Conservation (phyloP, 2,797 vertebrate genomes). For the Etheostoma nigrum region DNA sequence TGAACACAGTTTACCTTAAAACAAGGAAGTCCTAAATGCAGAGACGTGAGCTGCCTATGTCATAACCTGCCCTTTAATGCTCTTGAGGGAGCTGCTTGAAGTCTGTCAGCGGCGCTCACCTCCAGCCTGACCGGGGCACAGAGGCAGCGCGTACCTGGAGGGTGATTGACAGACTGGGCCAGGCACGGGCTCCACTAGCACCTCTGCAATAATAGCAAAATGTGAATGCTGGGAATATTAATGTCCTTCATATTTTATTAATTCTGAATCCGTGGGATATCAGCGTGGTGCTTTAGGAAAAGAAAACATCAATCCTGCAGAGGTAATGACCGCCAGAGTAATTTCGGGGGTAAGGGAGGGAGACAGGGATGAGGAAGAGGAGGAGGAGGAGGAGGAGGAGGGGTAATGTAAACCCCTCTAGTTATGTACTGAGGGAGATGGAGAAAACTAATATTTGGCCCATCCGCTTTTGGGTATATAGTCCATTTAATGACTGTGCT, state of each 20-base stretch:
- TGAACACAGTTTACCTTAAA: slow-evolving; percentile 33
- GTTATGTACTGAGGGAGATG: slow-evolving; percentile 65
- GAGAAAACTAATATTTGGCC: slow-evolving; percentile 79
- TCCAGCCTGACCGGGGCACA: slow-evolving; percentile 67
- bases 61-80: slow-evolving; percentile 68
- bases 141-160: slow-evolving; percentile 56
- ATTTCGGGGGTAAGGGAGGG: slow-evolving; percentile 56
- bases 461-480: slow-evolving; percentile 53
- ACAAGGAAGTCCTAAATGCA: slow-evolving; percentile 44
- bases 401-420: slow-evolving; percentile 52
- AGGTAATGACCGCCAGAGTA: slow-evolving; percentile 77
- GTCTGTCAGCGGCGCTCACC: slow-evolving; percentile 71
- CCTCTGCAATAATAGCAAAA: slow-evolving; percentile 77
- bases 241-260: slow-evolving; percentile 88
- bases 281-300: slow-evolving; percentile 78
- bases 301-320: slow-evolving; percentile 83
- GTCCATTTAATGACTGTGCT: slow-evolving; percentile 71
- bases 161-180: slow-evolving; percentile 76
- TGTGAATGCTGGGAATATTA: slow-evolving; percentile 80
- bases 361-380: slow-evolving; percentile 22
- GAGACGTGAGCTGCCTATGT: slow-evolving; percentile 42
- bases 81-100: slow-evolving; percentile 75
- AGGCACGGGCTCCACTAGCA: slow-evolving; percentile 54
- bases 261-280: slow-evolving; percentile 78
- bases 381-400: background rate